Evolutionary conservation across 1,140 invertebrate genomes (phyloP), one percentile per base, ranked within the genome.

Genomic region (Papilio xuthus): DNA sequence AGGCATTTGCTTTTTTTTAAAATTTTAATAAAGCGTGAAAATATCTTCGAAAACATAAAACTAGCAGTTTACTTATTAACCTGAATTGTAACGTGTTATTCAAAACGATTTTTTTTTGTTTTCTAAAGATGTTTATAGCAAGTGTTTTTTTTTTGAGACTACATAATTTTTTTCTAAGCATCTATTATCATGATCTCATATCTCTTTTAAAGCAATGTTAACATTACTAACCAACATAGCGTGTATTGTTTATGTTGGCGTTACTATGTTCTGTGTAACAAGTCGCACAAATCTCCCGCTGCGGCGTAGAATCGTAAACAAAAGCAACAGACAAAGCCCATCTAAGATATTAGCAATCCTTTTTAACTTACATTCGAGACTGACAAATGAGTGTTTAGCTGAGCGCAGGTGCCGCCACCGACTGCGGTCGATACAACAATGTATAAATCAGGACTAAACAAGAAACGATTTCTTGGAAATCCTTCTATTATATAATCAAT

Each of bases 351-450:
- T 92, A 90, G 83, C 89, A 87, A 92, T 91, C 89, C 90, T 91
- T 92, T 92, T 88, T 86, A 91, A 89, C 80, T 90, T 89, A 86
- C 87, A 87, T 85, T 85, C 87, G 81, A 83, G 84, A 84, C 83
- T 91, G 89, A 92, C 91, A 93, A 93, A 93, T 93, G 91, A 92
- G 90, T 90, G 87, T 92, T 92, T 90, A 90, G 84, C 85, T 83
- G 83, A 86, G 78, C 85, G 83, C 91, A 92, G 91, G 90, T 92
- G 91, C 76, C 63, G 76, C 77, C 75, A 53, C 70, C 83, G 79
- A 72, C 26, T 75, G 47, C 77, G 80, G 79, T 78, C 78, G 83
- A 84, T 83, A 71, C 79, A 76, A 79, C 81, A 82, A 82, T 82
- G 82, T 88, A 89, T 89, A 89, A 90, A 90, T 91, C 88, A 85